phyloP scores from a whole-genome alignment of 2,113 vertebrate genomes.

The Astatotilapia flaviijosephi region DNA sequence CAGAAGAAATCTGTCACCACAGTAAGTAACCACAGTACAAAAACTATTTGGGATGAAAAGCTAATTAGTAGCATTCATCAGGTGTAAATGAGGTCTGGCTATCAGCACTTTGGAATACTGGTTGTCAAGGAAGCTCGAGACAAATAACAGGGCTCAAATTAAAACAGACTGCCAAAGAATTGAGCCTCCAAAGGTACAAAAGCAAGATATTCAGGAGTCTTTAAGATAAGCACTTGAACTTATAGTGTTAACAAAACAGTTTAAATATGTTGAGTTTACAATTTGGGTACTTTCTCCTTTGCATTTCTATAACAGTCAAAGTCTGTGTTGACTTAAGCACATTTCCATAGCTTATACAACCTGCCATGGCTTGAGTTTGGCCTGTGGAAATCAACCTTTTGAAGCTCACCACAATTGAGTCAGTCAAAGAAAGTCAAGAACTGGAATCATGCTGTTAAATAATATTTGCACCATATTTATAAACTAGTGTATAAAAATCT shows the following conservation, averaged over 20 bases:
- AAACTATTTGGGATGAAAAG: background rate
- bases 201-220: background rate
- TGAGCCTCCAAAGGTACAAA: background rate
- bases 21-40: background rate
- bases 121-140: background rate
- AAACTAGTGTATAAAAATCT: rapidly evolving
- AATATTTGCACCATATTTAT: background rate
- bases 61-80: background rate
- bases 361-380: background rate
- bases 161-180: background rate
- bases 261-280: background rate
- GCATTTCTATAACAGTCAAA: background rate
- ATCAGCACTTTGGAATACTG: background rate
- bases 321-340: background rate
- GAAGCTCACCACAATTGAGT: background rate
- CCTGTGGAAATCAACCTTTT: background rate
- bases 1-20: background rate
- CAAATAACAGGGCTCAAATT: background rate
- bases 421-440: background rate
- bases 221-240: background rate
- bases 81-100: background rate
- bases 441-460: background rate
- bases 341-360: background rate
- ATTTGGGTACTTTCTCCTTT: background rate
- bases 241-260: background rate